Percentiles rank a stretch among this genome's conserved stretches.
These are phyloP conservation scores for Catotricha subobsoleta DNA, from an alignment of 2,888 invertebrate species.

Conservation along the genomic window DNA sequence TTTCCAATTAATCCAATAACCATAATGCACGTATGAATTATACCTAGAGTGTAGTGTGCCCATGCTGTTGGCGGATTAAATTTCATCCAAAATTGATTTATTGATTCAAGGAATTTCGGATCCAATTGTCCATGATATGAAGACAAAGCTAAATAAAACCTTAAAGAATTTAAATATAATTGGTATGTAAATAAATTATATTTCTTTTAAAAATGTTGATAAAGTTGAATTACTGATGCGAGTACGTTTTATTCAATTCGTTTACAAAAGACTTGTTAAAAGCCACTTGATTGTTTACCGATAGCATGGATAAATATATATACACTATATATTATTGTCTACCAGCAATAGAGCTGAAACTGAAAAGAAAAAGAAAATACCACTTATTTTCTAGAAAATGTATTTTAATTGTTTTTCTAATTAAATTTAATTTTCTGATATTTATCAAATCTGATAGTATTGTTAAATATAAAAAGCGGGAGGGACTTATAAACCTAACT, in stretches of 20 bases:
- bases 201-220: neutral
- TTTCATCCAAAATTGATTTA: constrained; percentile 55
- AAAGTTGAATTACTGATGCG: neutral
- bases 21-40: constrained; percentile 43
- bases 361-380: neutral
- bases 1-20: constrained; percentile 52
- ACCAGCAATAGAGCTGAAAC: neutral
- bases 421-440: too few species aligned
- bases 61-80: constrained; percentile 42
- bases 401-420: neutral
- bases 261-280: neutral
- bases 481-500: too few species aligned
- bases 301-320: neutral
- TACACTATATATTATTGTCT: neutral
- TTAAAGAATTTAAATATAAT: neutral
- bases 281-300: neutral
- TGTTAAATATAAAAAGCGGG: too few species aligned
- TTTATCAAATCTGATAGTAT: too few species aligned
- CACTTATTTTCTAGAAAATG: neutral
- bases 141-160: neutral
- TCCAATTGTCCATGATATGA: constrained; percentile 19
- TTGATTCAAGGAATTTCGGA: constrained; percentile 23
- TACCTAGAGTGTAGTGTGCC: constrained; percentile 41
- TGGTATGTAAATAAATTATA: neutral
- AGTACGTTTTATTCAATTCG: neutral